These are phyloP conservation scores for Parauchenoglanis ngamensis DNA, from an alignment of 2,797 vertebrate species.

Conservation along the genomic window DNA sequence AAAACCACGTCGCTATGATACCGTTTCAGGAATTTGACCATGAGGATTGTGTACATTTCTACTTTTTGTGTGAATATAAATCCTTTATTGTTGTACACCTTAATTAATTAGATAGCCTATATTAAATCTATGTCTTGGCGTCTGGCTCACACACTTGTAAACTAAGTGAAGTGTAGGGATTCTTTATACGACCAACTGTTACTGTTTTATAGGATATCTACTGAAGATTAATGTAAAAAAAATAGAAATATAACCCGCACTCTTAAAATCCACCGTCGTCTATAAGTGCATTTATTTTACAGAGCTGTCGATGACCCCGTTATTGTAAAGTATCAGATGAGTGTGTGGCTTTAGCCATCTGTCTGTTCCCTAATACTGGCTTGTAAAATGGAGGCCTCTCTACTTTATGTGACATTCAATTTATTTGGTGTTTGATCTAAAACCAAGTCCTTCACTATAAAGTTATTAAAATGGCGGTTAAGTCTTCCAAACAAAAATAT, in stretches of 20 bases:
- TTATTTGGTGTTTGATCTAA: conserved; percentile 59
- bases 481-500: neutral
- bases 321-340: conserved; percentile 56
- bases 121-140: neutral
- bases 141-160: neutral
- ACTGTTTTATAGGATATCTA: conserved; percentile 52
- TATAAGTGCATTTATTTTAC: conserved; percentile 49
- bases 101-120: conserved; percentile 7
- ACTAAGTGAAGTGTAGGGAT: neutral
- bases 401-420: conserved; percentile 61
- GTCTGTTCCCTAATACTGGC: conserved; percentile 56
- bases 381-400: conserved; percentile 56
- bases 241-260: conserved; percentile 1
- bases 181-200: conserved; percentile 26
- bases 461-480: neutral
- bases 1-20: neutral
- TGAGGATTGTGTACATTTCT: neutral
- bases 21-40: neutral
- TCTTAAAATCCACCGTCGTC: conserved; percentile 1
- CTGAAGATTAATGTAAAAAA: conserved; percentile 41
- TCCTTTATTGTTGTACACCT: neutral
- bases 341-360: conserved; percentile 49
- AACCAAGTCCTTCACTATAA: conserved; percentile 29
- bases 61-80: neutral
- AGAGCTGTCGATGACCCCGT: conserved; percentile 54